phyloP scores from a whole-genome alignment of 2,797 vertebrate genomes.

The Danio jaintianensis region DNA sequence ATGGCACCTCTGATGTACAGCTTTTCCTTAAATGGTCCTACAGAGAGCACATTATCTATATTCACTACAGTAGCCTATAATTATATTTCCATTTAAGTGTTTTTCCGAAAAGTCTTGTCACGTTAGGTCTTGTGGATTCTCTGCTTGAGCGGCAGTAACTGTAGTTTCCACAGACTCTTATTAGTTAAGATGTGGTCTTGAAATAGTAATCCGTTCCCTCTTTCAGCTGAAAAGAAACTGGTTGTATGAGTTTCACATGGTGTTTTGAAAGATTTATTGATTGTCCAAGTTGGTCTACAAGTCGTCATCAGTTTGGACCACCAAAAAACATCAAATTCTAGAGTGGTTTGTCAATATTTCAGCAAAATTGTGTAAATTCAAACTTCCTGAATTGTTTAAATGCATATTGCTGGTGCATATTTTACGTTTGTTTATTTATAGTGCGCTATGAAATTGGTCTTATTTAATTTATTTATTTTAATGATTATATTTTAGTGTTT shows the following conservation, averaged over 20 bases:
- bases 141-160: not conserved
- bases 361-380: not conserved
- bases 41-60: not conserved
- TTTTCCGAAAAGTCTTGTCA: not conserved
- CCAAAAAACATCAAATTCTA: not conserved
- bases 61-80: not conserved
- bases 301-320: not conserved
- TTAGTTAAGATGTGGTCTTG: not conserved
- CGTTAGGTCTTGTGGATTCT: slow-evolving; percentile 11
- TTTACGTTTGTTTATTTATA: not conserved
- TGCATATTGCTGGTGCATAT: not conserved
- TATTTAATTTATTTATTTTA: no score
- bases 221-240: not conserved
- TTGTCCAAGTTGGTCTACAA: not conserved
- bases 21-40: not conserved
- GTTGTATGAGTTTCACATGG: not conserved
- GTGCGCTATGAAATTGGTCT: no score
- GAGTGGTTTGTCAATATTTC: not conserved
- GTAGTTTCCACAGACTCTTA: slow-evolving; percentile 2
- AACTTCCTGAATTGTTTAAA: not conserved
- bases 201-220: not conserved
- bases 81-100: slow-evolving; percentile 20
- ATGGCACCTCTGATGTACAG: not conserved
- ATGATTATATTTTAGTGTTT: no score
- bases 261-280: not conserved